Evolutionary conservation across 2,113 vertebrate species (phyloP).

Genomic region (Planiliza haematocheilus): DNA sequence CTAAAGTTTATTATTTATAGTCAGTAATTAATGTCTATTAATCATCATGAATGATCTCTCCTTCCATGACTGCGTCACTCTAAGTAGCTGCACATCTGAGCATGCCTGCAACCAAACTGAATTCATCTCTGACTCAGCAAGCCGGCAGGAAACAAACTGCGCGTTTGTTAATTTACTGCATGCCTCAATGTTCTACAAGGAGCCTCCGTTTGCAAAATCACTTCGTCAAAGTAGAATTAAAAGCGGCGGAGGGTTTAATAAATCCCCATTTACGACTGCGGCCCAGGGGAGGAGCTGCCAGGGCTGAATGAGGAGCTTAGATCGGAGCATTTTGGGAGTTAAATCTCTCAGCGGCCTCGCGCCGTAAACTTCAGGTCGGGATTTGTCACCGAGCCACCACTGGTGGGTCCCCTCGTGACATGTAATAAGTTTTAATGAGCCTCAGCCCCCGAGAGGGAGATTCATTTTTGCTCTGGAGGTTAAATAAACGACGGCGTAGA

Average conservation of each 20-base stretch:
- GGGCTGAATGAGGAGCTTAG: neutral
- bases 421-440: slow-evolving; percentile 58
- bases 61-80: neutral
- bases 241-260: slow-evolving; percentile 16
- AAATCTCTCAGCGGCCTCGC: slow-evolving; percentile 11
- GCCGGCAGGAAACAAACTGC: neutral
- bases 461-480: slow-evolving; percentile 33
- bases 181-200: neutral
- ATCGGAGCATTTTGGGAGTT: slow-evolving; percentile 8
- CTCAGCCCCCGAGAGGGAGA: slow-evolving; percentile 5
- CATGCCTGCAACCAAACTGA: neutral
- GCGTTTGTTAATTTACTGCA: neutral
- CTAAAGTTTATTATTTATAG: no score
- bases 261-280: slow-evolving; percentile 16
- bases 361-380: slow-evolving; percentile 44
- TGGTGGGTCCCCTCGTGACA: slow-evolving; percentile 22
- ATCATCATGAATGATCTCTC: neutral
- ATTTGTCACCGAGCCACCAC: slow-evolving; percentile 27
- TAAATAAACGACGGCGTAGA: slow-evolving; percentile 34
- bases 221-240: slow-evolving; percentile 10
- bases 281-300: slow-evolving; percentile 8
- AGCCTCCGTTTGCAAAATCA: slow-evolving; percentile 6
- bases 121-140: slow-evolving; percentile 13
- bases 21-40: no score
- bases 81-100: neutral